phyloP scores from a whole-genome alignment of 2,113 vertebrate genomes.

The Myotis yumanensis region DNA sequence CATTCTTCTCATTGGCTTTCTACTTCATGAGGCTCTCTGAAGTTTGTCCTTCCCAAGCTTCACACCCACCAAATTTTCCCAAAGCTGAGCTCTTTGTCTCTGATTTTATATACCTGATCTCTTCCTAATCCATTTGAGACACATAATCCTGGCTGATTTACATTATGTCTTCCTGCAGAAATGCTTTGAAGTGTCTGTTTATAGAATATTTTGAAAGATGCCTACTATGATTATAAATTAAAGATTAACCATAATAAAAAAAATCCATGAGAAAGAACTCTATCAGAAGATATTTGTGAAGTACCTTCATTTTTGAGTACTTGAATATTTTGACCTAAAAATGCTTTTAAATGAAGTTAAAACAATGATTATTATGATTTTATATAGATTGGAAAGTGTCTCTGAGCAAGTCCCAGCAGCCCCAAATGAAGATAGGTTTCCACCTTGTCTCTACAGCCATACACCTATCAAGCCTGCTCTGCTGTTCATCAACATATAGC shows the following conservation, averaged over 20 bases:
- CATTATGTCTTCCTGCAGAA: neutral
- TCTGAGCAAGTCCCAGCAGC: neutral
- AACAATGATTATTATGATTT: neutral
- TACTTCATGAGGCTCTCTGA: neutral
- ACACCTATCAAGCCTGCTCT: neutral
- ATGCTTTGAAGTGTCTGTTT: neutral
- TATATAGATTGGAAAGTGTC: neutral
- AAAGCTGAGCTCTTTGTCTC: neutral
- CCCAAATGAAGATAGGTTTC: neutral
- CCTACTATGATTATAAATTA: neutral
- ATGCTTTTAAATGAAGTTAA: conserved; percentile 39
- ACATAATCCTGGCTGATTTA: neutral
- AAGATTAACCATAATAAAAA: neutral
- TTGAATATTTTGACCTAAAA: conserved; percentile 39
- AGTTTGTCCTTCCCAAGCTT: neutral
- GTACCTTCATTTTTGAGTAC: neutral
- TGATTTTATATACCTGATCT: neutral
- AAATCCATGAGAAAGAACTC: conserved; percentile 2
- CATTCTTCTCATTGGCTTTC: neutral
- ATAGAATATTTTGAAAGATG: conserved; percentile 10
- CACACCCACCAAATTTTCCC: neutral
- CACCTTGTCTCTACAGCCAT: neutral
- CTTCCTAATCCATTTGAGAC: neutral
- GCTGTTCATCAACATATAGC: neutral
- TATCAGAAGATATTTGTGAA: neutral